phyloP scores from a whole-genome alignment of 1,140 invertebrate genomes.

The Panagrolaimus sp. region DNA sequence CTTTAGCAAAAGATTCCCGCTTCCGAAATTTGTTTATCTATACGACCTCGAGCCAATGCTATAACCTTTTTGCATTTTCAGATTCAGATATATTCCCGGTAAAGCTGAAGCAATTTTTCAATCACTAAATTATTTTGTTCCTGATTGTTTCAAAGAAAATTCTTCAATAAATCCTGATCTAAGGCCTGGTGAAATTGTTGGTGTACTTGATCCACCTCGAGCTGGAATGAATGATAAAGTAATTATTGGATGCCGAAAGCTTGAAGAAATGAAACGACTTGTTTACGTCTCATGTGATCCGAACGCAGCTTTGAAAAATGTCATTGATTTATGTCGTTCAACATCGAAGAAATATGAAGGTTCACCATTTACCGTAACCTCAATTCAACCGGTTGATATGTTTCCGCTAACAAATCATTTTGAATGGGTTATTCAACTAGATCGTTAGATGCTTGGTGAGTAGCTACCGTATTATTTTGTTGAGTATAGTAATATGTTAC shows the following conservation, averaged over 20 bases:
- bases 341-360: conserved; percentile 71
- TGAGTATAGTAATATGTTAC: too few relatives aligned
- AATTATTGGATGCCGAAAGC: conserved; percentile 56
- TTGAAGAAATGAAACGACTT: conserved; percentile 70
- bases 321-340: conserved; percentile 71
- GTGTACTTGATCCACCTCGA: conserved; percentile 91
- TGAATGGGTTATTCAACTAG: conserved; percentile 51
- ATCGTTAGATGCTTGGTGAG: conserved; percentile 10
- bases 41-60: background rate
- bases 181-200: conserved; percentile 68
- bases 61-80: conserved; percentile 60
- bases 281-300: conserved; percentile 89
- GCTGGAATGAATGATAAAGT: conserved; percentile 52
- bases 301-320: conserved; percentile 74
- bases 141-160: background rate
- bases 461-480: too few relatives aligned
- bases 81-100: conserved; percentile 79
- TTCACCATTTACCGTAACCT: conserved; percentile 39
- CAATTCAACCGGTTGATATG: conserved; percentile 55
- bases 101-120: conserved; percentile 80
- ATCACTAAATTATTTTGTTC: conserved; percentile 60
- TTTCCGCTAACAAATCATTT: conserved; percentile 53
- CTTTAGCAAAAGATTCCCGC: too few relatives aligned
- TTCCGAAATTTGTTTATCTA: too few relatives aligned
- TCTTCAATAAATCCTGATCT: conserved; percentile 57